phyloP scores from a whole-genome alignment of 2,113 vertebrate genomes.

The Pteronura brasiliensis region DNA sequence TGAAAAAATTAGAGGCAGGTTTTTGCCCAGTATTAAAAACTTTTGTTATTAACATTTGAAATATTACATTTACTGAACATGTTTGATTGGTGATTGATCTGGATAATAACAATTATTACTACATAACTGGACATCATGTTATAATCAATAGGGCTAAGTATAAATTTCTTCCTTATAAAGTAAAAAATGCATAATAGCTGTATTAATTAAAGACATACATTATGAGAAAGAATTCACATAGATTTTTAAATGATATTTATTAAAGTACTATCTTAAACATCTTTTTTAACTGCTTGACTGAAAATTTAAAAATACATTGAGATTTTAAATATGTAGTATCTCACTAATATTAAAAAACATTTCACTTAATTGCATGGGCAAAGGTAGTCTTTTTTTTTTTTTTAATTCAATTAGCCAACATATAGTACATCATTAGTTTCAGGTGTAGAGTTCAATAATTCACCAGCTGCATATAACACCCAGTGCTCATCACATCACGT shows the following conservation, averaged over 20 bases:
- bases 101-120: conserved; percentile 75
- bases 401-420: not conserved
- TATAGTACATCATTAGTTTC: not conserved
- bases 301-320: not conserved
- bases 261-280: not conserved
- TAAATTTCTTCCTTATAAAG: not conserved
- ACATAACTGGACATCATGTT: conserved; percentile 66
- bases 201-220: conserved; percentile 17
- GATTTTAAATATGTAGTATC: not conserved
- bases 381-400: not conserved
- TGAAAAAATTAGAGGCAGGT: not conserved
- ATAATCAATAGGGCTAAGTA: conserved; percentile 52
- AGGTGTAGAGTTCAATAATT: not conserved
- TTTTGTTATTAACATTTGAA: conserved; percentile 39
- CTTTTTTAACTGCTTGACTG: conserved; percentile 8
- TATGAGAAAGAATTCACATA: not conserved
- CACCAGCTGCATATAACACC: not conserved
- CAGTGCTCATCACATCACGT: not conserved
- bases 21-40: not conserved
- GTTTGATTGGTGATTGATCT: conserved; percentile 63
- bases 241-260: not conserved
- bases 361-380: not conserved
- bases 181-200: not conserved
- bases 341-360: not conserved
- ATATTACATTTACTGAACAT: conserved; percentile 76